A percentile compares a stretch with the other conserved stretches of the same genome.
Evolutionary conservation across 2,888 invertebrate genomes (phyloP).

Genomic region (Liposcelis brunnea): DNA sequence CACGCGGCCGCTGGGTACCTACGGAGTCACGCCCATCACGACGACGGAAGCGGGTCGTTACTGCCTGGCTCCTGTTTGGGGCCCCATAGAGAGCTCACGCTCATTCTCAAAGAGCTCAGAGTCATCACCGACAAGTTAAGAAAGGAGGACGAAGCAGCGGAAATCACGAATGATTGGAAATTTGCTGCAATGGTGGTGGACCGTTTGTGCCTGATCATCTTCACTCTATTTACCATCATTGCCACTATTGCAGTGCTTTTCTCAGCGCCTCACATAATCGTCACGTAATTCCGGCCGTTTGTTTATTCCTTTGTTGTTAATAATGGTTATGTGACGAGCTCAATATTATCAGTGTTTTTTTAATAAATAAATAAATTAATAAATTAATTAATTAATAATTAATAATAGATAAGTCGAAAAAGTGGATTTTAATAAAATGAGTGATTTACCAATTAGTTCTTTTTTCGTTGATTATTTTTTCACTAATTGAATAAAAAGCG

Average conservation of each 20-base stretch:
- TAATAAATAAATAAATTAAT: constrained; percentile 8
- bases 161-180: constrained; percentile 96
- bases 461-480: too few relatives aligned
- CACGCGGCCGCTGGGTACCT: constrained; percentile 20
- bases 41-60: constrained; percentile 19
- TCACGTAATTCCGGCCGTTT: constrained; percentile 41
- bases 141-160: constrained; percentile 85
- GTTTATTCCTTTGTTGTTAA: constrained; percentile 8
- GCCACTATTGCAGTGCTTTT: constrained; percentile 93
- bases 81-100: constrained; percentile 83
- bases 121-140: constrained; percentile 88
- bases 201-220: constrained; percentile 98
- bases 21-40: constrained; percentile 34
- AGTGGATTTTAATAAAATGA: too few relatives aligned
- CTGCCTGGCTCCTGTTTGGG: constrained; percentile 65
- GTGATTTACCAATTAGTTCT: too few relatives aligned
- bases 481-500: not conserved
- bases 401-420: constrained; percentile 5
- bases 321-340: constrained; percentile 4
- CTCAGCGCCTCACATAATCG: constrained; percentile 91
- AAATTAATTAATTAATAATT: constrained; percentile 11
- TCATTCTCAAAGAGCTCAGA: constrained; percentile 86
- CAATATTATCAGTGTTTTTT: constrained; percentile 8
- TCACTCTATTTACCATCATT: constrained; percentile 95
- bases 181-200: constrained; percentile 99